Evolutionary conservation across 2,888 invertebrate species (phyloP), one percentile per base, ranked within the genome.

Genomic region (Apocheima hispidaria): DNA sequence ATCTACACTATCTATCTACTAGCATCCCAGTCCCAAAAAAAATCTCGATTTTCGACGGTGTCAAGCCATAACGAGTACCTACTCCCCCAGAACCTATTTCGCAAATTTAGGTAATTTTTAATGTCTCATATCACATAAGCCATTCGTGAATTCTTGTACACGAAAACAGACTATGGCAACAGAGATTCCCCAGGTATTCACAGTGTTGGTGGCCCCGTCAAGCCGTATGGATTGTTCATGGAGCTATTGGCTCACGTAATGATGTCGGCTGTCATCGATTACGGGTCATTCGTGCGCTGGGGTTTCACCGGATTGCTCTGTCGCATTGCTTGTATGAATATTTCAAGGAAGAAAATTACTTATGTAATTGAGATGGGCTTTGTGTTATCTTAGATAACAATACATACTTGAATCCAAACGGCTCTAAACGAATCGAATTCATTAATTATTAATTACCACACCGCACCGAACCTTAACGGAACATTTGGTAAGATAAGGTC

Each of bases 201-300:
- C 30, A 41, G 20, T 50, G 50, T 36, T 23, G 61, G 61, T 62
- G 61, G 61, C 48, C 61, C 51, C 21, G 50, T 60, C 60, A 49
- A 6, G 40, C 46, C 35, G 48, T 21, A 36, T 54, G 60, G 66
- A 78, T 79, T 75, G 73, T 73, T 79, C 69, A 51, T 41, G 58
- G 63, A 61, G 63, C 59, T 66, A 70, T 70, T 53, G 70, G 65
- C 52, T 65, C 78, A 74, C 74, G 78, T 77, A 78, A 75, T 72
- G 72, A 73, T 72, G 76, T 74, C 51, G 72, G 71, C 74, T 82
- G 82, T 82, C 82, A 77, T 70, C 77, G 81, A 79, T 82, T 79
- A 77, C 78, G 75, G 79, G 73, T 74, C 74, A 74, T 75, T 81
- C 79, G 77, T 77, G 79, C 74, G 28, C 41, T 6, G 9, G 53